These are phyloP conservation scores for Clivina fossor DNA, from an alignment of 2,888 invertebrate species.

Conservation along the genomic window DNA sequence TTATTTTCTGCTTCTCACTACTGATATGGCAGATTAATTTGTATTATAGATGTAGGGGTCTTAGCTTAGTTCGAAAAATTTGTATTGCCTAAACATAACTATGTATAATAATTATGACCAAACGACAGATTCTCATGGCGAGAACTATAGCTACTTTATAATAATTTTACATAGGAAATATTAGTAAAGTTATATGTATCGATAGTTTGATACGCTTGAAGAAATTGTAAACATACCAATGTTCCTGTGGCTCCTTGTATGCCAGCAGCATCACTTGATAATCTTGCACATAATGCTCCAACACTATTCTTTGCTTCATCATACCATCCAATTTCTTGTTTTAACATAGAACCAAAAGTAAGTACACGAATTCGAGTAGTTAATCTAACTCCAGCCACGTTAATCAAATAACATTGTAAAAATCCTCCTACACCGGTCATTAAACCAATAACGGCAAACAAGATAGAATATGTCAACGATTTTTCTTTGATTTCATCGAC, in stretches of 20 bases:
- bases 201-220: too few relatives aligned
- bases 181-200: too few relatives aligned
- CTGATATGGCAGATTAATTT: too few relatives aligned
- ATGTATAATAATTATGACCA: too few relatives aligned
- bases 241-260: constrained; percentile 28
- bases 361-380: constrained; percentile 63
- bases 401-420: constrained; percentile 73
- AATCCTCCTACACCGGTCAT: constrained; percentile 68
- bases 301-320: constrained; percentile 69
- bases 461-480: constrained; percentile 65
- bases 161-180: too few relatives aligned
- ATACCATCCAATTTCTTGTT: constrained; percentile 69
- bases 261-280: constrained; percentile 52
- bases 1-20: too few relatives aligned
- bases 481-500: constrained; percentile 58
- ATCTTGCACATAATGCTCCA: constrained; percentile 68
- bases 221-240: too few relatives aligned
- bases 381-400: constrained; percentile 73
- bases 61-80: too few relatives aligned
- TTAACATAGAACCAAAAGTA: constrained; percentile 55
- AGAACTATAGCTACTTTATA: too few relatives aligned
- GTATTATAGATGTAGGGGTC: too few relatives aligned
- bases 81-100: too few relatives aligned
- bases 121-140: too few relatives aligned
- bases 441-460: constrained; percentile 66